Base-by-base conservation (phyloP, 2,797 vertebrate species). In the Monodelphis domestica region DNA sequence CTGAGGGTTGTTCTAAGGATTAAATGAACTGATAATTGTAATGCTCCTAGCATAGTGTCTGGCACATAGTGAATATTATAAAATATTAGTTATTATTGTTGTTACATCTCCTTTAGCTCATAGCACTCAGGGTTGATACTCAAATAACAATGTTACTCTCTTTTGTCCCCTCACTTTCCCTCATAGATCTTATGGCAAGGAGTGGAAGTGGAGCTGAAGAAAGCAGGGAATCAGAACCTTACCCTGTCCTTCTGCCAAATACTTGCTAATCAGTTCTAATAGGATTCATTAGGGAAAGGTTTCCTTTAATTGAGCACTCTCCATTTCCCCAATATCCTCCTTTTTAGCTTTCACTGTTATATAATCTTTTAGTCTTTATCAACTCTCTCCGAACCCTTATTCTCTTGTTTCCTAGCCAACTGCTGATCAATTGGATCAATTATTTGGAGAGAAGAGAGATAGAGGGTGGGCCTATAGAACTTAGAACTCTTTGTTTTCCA, bases 191-290 rank as follows among this genome's bases (percentile, higher is more conserved):
- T 78, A 78, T 45, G 17, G 17, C 63, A 78, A 78, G n/a, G 17
- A 70, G 2, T 52, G 38, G 91, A 4, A 11, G 28, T 2, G 26
- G 29, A 11, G 2, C 7, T 1, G 51, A 2, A 4, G 12, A 28
- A 53, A 51, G 70, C 54, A 88, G 26, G 45, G 33, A 38, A 29
- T 17, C 51, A 26, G 15, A 1, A 5, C 38, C 50, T 4, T n/a
- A 54, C 10, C 55, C 9, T 11, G 14, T 12, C 45, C 54, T 11
- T 57, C 6, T 50, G 28, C 55, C 54, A 54, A 29, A 87, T 55
- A 95, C 24, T 53, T n/a, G 50, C n/a, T 2, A 21, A 0, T 5
- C 0, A 0, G 33, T 53, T 24, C 0, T 3, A 51, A 12, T 4
- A 88, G 15, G 87, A 45, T 6, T 1, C 50, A 59, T 29, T 4